Evolutionary conservation across 2,797 vertebrate species (phyloP), one percentile per base, ranked within the genome.

Genomic region (Eidolon dupreanum): DNA sequence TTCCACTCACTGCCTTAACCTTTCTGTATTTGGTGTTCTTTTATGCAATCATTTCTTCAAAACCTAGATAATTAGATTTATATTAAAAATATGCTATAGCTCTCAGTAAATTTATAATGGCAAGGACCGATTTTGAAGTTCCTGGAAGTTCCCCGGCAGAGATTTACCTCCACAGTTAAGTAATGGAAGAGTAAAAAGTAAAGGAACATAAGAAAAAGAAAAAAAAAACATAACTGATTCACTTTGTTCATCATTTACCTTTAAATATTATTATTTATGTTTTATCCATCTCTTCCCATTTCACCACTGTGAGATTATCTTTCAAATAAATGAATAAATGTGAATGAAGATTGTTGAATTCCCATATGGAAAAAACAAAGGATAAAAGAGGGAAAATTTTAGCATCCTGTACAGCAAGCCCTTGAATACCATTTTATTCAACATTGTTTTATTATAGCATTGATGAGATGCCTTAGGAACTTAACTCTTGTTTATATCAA

Each of bases 251-350:
- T 82, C 31, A 31, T 73, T 90, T 85, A 66, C 33, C 36, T 86
- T 89, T 79, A 73, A 83, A 43, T 77, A 70, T 28, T 28, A 28
- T 82, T 46, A 41, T 38, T 81, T 87, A 57, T 33, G 24, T 82
- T 7, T 78, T 90, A 51, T 28, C 28, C 33, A 66, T 17, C 16
- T 53, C 12, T 66, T 78, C 7, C 9, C n/a, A n/a, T 79, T 10
- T 43, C 33, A 51, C n/a, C 59, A 43, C n/a, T 59, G n/a, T 85
- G 31, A 85, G 20, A 31, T 88, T 71, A 79, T 91, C 51, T 65
- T 94, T 81, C 19, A 81, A 70, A 33, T 94, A 95, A 86, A 82
- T 85, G 24, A 77, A 63, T 33, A 31, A 79, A 46, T 13, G 17
- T 38, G n/a, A 89, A 88, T 38, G n/a, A 89, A 88, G 3, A 28